phyloP scores from a whole-genome alignment of 2,888 invertebrate genomes.

The Drosophila hawaiiensis region DNA sequence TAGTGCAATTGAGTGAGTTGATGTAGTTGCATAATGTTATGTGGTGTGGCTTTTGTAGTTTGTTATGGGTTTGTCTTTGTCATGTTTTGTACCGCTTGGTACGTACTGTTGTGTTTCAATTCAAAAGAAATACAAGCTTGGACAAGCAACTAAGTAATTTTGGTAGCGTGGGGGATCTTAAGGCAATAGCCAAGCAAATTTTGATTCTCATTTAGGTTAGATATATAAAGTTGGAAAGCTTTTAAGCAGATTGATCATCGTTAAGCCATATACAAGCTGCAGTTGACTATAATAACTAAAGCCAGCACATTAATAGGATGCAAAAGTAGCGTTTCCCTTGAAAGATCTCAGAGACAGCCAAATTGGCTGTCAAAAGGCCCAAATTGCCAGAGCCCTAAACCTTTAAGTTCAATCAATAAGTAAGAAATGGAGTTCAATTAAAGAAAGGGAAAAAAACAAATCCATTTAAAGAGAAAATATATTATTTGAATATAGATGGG shows the following conservation, averaged over 20 bases:
- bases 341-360: neutral
- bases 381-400: neutral
- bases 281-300: neutral
- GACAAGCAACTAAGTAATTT: constrained; percentile 44
- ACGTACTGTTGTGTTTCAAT: constrained; percentile 16
- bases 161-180: constrained; percentile 15
- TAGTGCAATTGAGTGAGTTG: neutral
- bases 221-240: neutral
- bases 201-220: constrained; percentile 3
- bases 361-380: neutral
- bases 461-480: neutral
- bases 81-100: constrained; percentile 4
- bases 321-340: neutral
- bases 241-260: neutral
- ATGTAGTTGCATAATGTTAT: neutral
- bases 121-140: constrained; percentile 8
- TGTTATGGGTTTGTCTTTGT: neutral
- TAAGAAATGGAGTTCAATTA: neutral
- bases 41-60: neutral
- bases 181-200: constrained; percentile 26
- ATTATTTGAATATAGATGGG: neutral
- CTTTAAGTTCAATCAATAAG: neutral
- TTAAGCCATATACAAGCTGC: constrained; percentile 1
- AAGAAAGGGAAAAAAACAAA: neutral
- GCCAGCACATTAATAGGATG: neutral